A percentile compares a stretch with the other conserved stretches of the same genome.
These are phyloP conservation scores for Scelioninae gen. 2 DNA, from an alignment of 2,888 invertebrate species.

Conservation along the genomic window DNA sequence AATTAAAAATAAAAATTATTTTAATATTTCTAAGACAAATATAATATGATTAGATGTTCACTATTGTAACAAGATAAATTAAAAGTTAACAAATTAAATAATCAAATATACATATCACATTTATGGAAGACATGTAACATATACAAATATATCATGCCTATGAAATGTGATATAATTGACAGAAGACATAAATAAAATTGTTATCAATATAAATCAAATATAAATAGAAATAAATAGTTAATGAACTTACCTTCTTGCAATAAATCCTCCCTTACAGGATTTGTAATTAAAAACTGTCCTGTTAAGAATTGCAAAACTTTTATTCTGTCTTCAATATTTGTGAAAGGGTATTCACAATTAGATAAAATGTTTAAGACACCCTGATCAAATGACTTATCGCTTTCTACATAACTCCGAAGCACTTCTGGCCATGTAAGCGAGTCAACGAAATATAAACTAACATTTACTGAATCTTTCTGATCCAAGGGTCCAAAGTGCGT, in stretches of 20 bases:
- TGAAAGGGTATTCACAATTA: conserved; percentile 92
- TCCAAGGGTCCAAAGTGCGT: conserved; percentile 97
- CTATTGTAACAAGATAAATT: too few species aligned
- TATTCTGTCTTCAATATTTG: conserved; percentile 85
- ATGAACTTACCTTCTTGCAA: conserved; percentile 87
- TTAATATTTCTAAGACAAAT: too few species aligned
- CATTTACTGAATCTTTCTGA: conserved; percentile 97
- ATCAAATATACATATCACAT: too few species aligned
- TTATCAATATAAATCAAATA: neutral
- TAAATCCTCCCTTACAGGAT: conserved; percentile 94
- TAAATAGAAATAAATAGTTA: neutral
- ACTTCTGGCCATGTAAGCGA: conserved; percentile 98
- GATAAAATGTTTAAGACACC: conserved; percentile 83
- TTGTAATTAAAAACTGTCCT: conserved; percentile 95
- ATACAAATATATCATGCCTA: conserved; percentile 40
- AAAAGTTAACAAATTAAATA: too few species aligned
- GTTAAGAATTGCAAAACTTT: conserved; percentile 92
- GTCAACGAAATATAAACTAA: conserved; percentile 94
- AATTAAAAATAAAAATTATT: too few species aligned
- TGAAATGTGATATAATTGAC: conserved; percentile 8
- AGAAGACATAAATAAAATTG: conserved; percentile 15
- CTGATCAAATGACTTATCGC: conserved; percentile 88
- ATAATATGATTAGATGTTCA: too few species aligned
- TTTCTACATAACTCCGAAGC: conserved; percentile 91
- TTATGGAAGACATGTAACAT: too few species aligned